Percentiles rank a stretch among this genome's conserved stretches.
Evolutionary conservation across 2,888 invertebrate species (phyloP).

Genomic region (Norana najaformis): DNA sequence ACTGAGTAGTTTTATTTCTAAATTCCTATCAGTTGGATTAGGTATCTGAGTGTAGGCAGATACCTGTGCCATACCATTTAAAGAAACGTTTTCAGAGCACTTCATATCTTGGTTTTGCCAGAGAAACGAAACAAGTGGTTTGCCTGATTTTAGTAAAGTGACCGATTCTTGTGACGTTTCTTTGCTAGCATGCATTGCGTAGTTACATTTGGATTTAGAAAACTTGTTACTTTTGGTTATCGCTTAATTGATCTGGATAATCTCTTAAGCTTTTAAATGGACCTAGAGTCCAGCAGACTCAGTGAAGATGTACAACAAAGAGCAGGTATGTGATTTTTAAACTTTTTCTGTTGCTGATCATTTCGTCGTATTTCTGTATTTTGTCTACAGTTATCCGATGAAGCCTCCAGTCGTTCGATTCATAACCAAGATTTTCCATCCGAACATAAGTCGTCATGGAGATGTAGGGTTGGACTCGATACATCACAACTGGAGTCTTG

Average conservation of each 20-base stretch:
- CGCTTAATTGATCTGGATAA: neutral
- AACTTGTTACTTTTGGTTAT: too few species aligned
- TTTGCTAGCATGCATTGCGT: neutral
- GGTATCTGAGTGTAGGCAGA: neutral
- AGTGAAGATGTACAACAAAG: neutral
- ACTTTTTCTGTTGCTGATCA: neutral
- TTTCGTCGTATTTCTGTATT: neutral
- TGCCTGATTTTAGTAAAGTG: neutral
- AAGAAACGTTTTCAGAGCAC: neutral
- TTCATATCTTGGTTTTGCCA: neutral
- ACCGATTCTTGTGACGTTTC: neutral
- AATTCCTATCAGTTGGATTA: neutral
- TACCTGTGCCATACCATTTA: neutral
- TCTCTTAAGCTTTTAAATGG: neutral
- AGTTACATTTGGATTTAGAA: neutral
- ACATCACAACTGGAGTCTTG: conserved; percentile 94
- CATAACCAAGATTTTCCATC: conserved; percentile 88
- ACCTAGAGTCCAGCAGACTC: neutral
- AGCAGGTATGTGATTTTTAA: neutral
- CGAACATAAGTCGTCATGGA: conserved; percentile 90
- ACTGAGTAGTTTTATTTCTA: neutral
- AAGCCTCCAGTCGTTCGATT: conserved; percentile 87
- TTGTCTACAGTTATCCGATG: conserved; percentile 78
- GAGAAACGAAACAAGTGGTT: neutral
- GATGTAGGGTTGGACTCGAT: conserved; percentile 94